Percentiles rank a stretch among this genome's conserved stretches.
phyloP scores from a whole-genome alignment of 2,888 invertebrate species.

The Catocala sponsa region DNA sequence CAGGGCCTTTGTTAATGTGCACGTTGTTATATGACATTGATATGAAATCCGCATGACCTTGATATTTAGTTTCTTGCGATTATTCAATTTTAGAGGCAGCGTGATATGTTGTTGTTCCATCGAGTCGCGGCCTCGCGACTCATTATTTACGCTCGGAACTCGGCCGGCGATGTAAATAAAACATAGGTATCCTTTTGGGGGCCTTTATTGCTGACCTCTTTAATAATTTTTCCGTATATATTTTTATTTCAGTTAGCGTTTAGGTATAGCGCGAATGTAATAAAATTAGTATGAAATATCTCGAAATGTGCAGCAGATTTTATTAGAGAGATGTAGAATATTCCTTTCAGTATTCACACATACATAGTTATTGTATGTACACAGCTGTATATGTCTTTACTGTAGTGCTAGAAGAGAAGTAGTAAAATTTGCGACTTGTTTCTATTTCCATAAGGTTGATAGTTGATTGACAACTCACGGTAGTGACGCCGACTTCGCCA shows the following conservation, averaged over 20 bases:
- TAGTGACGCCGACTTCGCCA: conserved; percentile 64
- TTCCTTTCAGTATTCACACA: conserved; percentile 60
- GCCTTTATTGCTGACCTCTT: conserved; percentile 80
- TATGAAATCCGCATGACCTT: conserved; percentile 88
- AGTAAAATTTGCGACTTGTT: conserved; percentile 65
- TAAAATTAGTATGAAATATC: conserved; percentile 29
- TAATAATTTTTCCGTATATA: conserved; percentile 62
- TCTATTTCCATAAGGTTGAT: conserved; percentile 59
- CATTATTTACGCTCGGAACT: conserved; percentile 72
- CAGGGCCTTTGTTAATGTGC: conserved; percentile 88
- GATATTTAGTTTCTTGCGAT: conserved; percentile 85
- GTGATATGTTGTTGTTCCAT: conserved; percentile 78
- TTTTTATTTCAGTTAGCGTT: conserved; percentile 50
- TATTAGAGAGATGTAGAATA: conserved; percentile 42
- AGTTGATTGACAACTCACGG: conserved; percentile 51
- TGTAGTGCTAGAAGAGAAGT: conserved; percentile 57
- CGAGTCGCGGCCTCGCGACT: conserved; percentile 75
- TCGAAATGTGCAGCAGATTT: conserved; percentile 28
- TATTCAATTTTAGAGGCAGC: conserved; percentile 79
- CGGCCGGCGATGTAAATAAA: conserved; percentile 85
- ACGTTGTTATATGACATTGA: conserved; percentile 87
- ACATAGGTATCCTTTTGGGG: conserved; percentile 70
- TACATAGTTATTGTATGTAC: conserved; percentile 68
- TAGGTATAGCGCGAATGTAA: conserved; percentile 50
- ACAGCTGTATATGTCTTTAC: conserved; percentile 72